These are phyloP conservation scores for Marisa cornuarietis DNA, from an alignment of 1,140 invertebrate genomes.

Conservation along the genomic window DNA sequence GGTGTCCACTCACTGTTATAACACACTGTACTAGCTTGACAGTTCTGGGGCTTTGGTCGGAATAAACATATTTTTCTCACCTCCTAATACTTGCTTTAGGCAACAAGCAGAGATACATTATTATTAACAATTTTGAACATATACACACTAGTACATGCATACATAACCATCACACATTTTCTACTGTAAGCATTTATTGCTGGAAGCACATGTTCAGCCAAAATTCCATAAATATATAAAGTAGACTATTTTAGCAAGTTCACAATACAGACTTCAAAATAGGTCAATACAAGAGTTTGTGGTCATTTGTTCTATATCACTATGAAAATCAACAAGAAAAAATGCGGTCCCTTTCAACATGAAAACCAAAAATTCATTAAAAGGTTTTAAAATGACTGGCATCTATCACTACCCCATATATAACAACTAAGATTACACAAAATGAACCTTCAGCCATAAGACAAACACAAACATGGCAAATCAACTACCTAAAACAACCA, in stretches of 20 bases:
- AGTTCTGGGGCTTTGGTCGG: too few relatives aligned
- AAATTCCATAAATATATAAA: constrained; percentile 25
- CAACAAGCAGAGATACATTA: too few relatives aligned
- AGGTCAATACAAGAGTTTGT: constrained; percentile 20
- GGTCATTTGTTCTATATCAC: constrained; percentile 20
- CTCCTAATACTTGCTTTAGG: too few relatives aligned
- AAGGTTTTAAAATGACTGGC: neutral
- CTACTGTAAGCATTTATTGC: constrained; percentile 27
- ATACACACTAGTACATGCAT: too few relatives aligned
- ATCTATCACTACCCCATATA: constrained; percentile 4
- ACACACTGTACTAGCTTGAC: too few relatives aligned
- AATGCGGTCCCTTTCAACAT: constrained; percentile 22
- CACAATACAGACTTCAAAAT: constrained; percentile 24
- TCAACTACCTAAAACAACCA: constrained; percentile 10
- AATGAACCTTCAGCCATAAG: constrained; percentile 1
- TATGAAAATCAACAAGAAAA: constrained; percentile 12
- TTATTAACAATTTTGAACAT: too few relatives aligned
- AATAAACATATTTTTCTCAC: too few relatives aligned
- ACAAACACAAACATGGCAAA: constrained; percentile 3
- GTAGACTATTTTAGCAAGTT: constrained; percentile 23
- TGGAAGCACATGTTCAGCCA: constrained; percentile 26
- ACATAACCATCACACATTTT: neutral
- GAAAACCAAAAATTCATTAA: constrained; percentile 10
- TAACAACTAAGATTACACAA: constrained; percentile 9
- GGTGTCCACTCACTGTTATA: too few relatives aligned